Evolutionary conservation across 2,113 vertebrate species (phyloP).

Genomic region (Nothocercus julius): DNA sequence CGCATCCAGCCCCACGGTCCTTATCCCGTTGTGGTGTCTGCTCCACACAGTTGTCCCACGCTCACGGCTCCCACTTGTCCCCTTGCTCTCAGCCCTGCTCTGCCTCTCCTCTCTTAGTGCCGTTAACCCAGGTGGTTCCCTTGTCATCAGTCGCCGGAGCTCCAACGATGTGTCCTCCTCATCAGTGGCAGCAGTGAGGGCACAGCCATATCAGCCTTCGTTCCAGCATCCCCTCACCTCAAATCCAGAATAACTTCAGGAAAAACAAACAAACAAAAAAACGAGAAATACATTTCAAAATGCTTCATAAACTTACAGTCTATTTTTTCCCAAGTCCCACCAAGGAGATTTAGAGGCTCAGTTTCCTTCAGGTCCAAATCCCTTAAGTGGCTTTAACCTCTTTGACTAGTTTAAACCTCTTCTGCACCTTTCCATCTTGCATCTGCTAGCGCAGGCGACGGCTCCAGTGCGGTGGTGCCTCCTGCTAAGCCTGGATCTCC

Average conservation of each 20-base stretch:
- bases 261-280: neutral
- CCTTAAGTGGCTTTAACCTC: conserved; percentile 56
- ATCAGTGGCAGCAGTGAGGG: neutral
- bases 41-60: neutral
- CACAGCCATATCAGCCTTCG: neutral
- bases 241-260: neutral
- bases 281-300: neutral
- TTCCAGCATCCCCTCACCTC: neutral
- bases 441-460: fast-evolving
- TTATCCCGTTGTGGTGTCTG: neutral
- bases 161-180: fast-evolving
- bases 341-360: conserved; percentile 23
- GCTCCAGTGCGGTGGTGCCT: neutral
- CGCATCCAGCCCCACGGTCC: neutral
- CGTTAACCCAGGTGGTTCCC: neutral
- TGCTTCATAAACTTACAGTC: neutral
- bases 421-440: neutral
- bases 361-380: conserved; percentile 48
- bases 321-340: neutral
- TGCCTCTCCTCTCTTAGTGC: neutral
- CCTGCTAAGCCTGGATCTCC: neutral
- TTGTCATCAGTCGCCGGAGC: neutral
- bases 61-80: neutral
- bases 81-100: neutral
- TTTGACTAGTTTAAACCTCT: conserved; percentile 26